Conservation (phyloP, 2,797 vertebrate genomes). For the Peromyscus aztecus region DNA sequence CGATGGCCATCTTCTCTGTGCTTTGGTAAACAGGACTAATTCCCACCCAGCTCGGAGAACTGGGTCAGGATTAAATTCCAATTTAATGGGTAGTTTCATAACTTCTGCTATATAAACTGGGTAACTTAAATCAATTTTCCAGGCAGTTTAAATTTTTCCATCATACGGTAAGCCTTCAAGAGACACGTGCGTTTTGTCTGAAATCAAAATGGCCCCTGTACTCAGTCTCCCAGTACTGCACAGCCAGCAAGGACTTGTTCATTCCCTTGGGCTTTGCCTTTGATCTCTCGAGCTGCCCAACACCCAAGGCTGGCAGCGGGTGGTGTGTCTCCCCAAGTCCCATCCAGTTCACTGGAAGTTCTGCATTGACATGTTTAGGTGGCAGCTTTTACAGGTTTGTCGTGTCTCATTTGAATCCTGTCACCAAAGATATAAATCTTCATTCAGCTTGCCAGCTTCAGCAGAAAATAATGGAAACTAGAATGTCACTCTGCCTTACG, state of each 20-base stretch:
- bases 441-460: slow-evolving; percentile 29
- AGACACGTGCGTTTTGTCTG: background rate
- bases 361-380: slow-evolving; percentile 62
- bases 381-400: slow-evolving; percentile 48
- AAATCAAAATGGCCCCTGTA: background rate
- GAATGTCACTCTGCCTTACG: background rate
- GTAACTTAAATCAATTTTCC: slow-evolving; percentile 33
- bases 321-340: background rate
- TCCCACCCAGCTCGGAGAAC: background rate
- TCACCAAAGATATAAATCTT: slow-evolving; percentile 70
- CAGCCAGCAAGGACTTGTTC: slow-evolving; percentile 21
- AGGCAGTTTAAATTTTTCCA: background rate
- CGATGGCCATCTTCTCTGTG: background rate
- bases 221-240: background rate
- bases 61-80: slow-evolving; percentile 30
- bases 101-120: background rate
- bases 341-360: slow-evolving; percentile 12
- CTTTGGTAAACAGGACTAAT: slow-evolving; percentile 1
- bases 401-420: slow-evolving; percentile 71
- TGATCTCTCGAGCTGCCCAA: background rate
- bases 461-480: slow-evolving; percentile 49
- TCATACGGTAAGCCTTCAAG: background rate
- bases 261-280: background rate
- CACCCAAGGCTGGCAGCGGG: background rate
- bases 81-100: slow-evolving; percentile 3